A percentile compares a stretch with the other conserved stretches of the same genome.
phyloP scores from a whole-genome alignment of 2,113 vertebrate species.

The Piaya cayana region DNA sequence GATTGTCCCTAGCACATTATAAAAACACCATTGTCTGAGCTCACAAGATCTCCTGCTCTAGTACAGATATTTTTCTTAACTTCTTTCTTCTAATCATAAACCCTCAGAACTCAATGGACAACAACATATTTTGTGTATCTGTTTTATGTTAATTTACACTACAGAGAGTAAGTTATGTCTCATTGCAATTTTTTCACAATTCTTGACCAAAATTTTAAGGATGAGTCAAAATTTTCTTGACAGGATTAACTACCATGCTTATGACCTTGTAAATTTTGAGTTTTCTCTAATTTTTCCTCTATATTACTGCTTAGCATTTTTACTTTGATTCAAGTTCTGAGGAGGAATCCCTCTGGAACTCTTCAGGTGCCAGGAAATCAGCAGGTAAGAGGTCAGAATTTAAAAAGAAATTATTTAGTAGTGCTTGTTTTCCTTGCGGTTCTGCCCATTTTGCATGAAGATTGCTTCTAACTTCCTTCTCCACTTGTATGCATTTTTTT shows the following conservation, averaged over 20 bases:
- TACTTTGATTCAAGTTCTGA: background rate
- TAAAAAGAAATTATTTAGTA: background rate
- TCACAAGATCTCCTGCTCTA: background rate
- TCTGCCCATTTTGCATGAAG: background rate
- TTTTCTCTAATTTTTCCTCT: background rate
- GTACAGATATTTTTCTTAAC: background rate
- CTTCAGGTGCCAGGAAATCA: background rate
- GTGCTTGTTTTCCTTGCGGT: background rate
- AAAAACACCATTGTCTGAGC: background rate
- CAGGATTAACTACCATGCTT: too few relatives aligned
- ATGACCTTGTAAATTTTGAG: background rate
- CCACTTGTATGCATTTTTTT: background rate
- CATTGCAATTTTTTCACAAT: background rate
- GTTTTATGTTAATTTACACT: background rate
- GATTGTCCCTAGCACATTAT: background rate
- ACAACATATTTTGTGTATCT: background rate
- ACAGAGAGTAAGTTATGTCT: background rate
- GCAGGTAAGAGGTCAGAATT: background rate
- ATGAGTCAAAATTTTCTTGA: background rate
- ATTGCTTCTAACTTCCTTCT: background rate
- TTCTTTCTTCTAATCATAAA: background rate
- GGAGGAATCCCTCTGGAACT: background rate
- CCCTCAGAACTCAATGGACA: background rate
- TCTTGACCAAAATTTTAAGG: background rate
- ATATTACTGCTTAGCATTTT: background rate